These are phyloP conservation scores for Empis livida DNA, from an alignment of 2,888 invertebrate species.

Conservation along the genomic window DNA sequence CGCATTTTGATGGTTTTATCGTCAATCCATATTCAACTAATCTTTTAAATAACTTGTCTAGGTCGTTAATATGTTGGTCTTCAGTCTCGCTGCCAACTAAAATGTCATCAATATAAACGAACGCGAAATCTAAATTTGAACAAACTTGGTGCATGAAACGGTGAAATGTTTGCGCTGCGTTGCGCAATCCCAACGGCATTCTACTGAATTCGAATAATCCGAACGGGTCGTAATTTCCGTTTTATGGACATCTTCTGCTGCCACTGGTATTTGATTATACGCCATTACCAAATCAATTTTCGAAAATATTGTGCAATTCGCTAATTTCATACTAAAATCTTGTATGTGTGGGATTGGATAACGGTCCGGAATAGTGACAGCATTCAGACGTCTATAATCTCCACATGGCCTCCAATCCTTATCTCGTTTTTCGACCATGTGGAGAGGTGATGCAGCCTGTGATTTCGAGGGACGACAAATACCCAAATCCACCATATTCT, in stretches of 20 bases:
- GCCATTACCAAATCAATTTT: not conserved
- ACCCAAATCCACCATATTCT: constrained; percentile 3
- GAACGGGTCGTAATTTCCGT: not conserved
- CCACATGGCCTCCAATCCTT: constrained; percentile 1
- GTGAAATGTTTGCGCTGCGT: not conserved
- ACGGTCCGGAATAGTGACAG: not conserved
- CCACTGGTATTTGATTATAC: constrained; percentile 1
- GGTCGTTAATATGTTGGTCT: not conserved
- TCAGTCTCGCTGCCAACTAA: not conserved
- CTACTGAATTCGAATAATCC: not conserved
- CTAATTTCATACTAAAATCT: not conserved
- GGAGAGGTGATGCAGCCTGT: not conserved
- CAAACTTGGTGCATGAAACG: not conserved
- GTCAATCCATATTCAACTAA: not conserved
- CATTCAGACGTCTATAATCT: not conserved
- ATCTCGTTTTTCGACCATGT: not conserved
- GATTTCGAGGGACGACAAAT: constrained; percentile 6
- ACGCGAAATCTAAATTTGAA: not conserved
- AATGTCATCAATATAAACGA: not conserved
- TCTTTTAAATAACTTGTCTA: not conserved
- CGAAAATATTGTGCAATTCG: not conserved
- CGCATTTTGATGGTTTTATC: not conserved
- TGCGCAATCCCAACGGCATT: not conserved
- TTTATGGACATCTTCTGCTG: not conserved
- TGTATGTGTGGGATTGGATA: constrained; percentile 2